Base-by-base conservation (phyloP, 2,888 invertebrate species). In the Synanthedon vespiformis region DNA sequence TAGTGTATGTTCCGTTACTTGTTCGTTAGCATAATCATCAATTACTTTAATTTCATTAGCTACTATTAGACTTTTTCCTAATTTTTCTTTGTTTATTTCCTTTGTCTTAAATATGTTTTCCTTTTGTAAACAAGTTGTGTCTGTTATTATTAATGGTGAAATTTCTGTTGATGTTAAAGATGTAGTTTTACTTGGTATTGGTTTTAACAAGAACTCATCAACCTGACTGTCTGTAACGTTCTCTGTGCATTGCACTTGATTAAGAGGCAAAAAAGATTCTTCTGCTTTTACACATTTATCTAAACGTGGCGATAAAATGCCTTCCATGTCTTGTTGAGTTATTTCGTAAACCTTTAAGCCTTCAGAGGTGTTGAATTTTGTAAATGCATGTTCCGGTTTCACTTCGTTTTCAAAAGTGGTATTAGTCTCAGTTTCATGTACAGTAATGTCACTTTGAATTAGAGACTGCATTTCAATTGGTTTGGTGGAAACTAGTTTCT, bases 201-300 rank as follows among this genome's bases (percentile, higher is more conserved):
- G 57, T 49, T 67, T 66, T 65, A 68, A 63, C 54, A 60, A 55
- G 16, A 84, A 63, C 56, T 80, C 74, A 53, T 73, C 68, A 40
- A 66, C 61, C 56, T 72, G 68, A 57, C 63, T 65, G 64, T 80
- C 72, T 52, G 69, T 51, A 55, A 80, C 61, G 63, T 74, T 77
- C 72, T 84, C 85, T 53, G 76, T 70, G 64, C 80, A 79, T 68
- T 79, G 73, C 65, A 85, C 53, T 62, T 79, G 75, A 72, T 73
- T 67, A 57, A 80, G 73, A 64, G 72, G 74, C 64, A 68, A 77
- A 50, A 74, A 55, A 48, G 68, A 65, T 58, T 70, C 70, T 61
- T 77, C 73, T 52, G 79, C 83, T 51, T 56, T 72, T 41, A 61
- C 72, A 57, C 61, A 57, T 63, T 76, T 74, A 57, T 63, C 61